Base-by-base conservation (phyloP, 2,888 invertebrate species). In the Athrips mouffetella region DNA sequence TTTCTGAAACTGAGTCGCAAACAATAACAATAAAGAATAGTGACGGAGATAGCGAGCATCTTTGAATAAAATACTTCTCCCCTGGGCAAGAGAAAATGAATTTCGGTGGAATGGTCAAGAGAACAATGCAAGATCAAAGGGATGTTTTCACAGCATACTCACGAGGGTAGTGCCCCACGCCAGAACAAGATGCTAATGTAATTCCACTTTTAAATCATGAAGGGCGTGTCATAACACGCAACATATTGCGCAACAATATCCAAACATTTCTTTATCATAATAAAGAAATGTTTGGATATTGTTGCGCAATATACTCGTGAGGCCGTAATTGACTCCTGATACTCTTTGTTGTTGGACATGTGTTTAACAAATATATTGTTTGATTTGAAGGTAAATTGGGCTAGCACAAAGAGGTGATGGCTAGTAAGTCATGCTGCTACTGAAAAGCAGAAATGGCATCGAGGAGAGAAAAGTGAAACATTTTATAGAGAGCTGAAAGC, bases 101-200 rank as follows among this genome's bases (percentile, higher is more conserved):
- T 80, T 79, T 75, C 57, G 65, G 58, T 62, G 59, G 61, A 69
- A 69, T 59, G 74, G 79, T 76, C 79, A 81, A 72, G 73, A 64
- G 69, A 74, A 80, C 76, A 80, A 79, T 80, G 74, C 66, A 66
- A 76, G 74, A 76, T 76, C 74, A 75, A 76, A 83, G 75, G 68
- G 71, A 77, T 76, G 70, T 76, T 77, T 78, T 74, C 64, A 65
- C 69, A 73, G 73, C 62, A 70, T 70, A 55, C 57, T 61, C 59
- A 62, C 62, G 64, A 70, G 68, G 76, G 70, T 70, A 37, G 21
- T 37, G 66, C 65, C 67, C 69, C 64, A 66, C 69, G 68, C 59
- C 65, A 62, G 70, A 71, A 70, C 70, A 70, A 73, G 70, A 77
- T 75, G 76, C 68, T 73, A 77, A 77, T 76, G 72, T 69, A 72